These are phyloP conservation scores for Phengaris alcon DNA, from an alignment of 2,888 invertebrate species.

Conservation along the genomic window DNA sequence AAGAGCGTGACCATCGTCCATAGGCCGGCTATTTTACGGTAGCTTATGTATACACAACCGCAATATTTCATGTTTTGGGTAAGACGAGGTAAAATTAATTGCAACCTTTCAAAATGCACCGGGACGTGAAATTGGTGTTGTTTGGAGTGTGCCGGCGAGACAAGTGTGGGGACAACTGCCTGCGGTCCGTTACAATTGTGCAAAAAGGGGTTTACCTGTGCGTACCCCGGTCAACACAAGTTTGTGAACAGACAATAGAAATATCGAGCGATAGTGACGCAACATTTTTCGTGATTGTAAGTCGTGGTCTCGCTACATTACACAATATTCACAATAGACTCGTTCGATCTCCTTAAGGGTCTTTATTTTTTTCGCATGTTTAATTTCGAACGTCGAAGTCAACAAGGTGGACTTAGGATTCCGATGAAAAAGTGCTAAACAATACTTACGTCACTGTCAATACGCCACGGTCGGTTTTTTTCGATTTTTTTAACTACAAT, in stretches of 20 bases:
- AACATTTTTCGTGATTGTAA: conserved; percentile 54
- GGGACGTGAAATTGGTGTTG: conserved; percentile 72
- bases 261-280: conserved; percentile 35
- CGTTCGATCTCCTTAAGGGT: conserved; percentile 67
- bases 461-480: conserved; percentile 66
- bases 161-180: conserved; percentile 66
- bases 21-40: conserved; percentile 61
- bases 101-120: conserved; percentile 65
- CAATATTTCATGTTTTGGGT: conserved; percentile 52
- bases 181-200: conserved; percentile 66
- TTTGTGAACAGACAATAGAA: conserved; percentile 25
- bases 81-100: conserved; percentile 64
- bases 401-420: conserved; percentile 73
- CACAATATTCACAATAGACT: conserved; percentile 75
- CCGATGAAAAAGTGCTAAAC: conserved; percentile 73
- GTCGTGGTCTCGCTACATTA: conserved; percentile 72
- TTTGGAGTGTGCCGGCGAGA: conserved; percentile 60
- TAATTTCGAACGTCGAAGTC: conserved; percentile 69
- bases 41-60: conserved; percentile 46
- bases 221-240: conserved; percentile 43
- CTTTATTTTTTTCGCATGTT: conserved; percentile 63
- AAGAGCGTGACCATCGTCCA: conserved; percentile 29
- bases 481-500: conserved; percentile 51
- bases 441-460: conserved; percentile 78
- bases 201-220: conserved; percentile 77